Base-by-base conservation (phyloP, 2,797 vertebrate genomes). In the Sebastes cheni region DNA sequence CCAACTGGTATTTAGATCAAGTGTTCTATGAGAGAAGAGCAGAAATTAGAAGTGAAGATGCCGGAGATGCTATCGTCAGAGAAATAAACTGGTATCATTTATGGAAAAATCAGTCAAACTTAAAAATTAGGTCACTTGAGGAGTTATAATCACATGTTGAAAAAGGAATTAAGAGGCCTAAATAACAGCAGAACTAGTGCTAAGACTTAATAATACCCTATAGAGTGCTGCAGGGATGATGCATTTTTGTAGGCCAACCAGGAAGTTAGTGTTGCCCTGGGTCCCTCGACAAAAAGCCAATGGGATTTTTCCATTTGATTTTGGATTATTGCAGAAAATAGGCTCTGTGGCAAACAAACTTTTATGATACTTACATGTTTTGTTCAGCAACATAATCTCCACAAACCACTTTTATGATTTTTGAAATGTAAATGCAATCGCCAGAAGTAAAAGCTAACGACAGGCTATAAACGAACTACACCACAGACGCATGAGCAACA, bases 1-100 rank as follows among this genome's bases (percentile, higher is more conserved):
- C 54, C 60, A 76, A 81, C 30, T 66, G 32, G 42, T 68, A 77
- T 76, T 84, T 52, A 67, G 75, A 88, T 77, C 13, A 76, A 75
- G 69, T 64, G 23, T 71, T 73, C 18, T 27, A 27, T 64, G 39
- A 60, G 56, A 71, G 2, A 59, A 36, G 39, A 82, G 25, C 61
- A 72, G 20, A n/a, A 73, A 79, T 81, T 67, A 65, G 34, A 25
- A 58, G 29, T 56, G 9, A 67, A 82, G 25, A 75, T 66, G 29
- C 56, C 72, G 82, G 54, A 77, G 23, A 79, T 61, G 36, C 55
- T 27, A 75, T 83, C 22, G 66, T 50, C 14, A 56, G 36, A 76
- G 27, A 79, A 73, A 78, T 54, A 27, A 77, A 85, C 64, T 12
- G 32, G 34, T 65, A 8, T 12, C 42, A 52, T 27, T 66, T 16